These are phyloP conservation scores for Neomicropteryx cornuta DNA, from an alignment of 1,140 invertebrate genomes.

Conservation along the genomic window DNA sequence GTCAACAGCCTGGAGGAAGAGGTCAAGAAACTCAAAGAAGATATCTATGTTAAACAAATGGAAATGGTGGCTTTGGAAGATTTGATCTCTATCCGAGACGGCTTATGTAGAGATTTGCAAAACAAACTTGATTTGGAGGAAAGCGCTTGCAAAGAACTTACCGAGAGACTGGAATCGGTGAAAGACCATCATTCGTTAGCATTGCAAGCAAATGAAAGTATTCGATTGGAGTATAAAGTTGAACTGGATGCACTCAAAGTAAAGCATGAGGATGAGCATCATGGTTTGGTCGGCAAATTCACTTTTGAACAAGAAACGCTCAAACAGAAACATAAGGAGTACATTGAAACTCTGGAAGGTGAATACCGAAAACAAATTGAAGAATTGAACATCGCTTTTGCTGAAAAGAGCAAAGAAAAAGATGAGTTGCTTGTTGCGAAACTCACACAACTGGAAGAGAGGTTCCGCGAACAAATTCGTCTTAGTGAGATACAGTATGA, in stretches of 20 bases:
- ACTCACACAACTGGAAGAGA: conserved; percentile 33
- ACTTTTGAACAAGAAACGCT: conserved; percentile 28
- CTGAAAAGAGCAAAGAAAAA: conserved; percentile 22
- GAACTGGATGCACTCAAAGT: conserved; percentile 31
- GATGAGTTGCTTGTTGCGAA: conserved; percentile 33
- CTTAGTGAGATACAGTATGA: conserved; percentile 38
- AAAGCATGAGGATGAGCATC: conserved; percentile 35
- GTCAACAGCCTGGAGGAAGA: neutral
- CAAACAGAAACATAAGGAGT: conserved; percentile 23
- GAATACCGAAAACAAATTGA: conserved; percentile 26
- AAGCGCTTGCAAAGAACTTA: conserved; percentile 27
- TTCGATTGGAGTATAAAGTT: conserved; percentile 32
- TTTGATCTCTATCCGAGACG: conserved; percentile 31
- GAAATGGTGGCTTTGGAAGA: conserved; percentile 30
- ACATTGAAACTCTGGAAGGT: conserved; percentile 23
- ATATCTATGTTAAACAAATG: conserved; percentile 28
- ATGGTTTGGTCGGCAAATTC: conserved; percentile 23
- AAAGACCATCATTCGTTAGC: conserved; percentile 36
- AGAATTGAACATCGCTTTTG: conserved; percentile 24
- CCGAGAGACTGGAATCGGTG: conserved; percentile 33
- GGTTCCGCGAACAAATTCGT: conserved; percentile 29
- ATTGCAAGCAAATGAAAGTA: conserved; percentile 37
- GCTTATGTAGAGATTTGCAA: conserved; percentile 31
- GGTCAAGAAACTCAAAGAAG: conserved; percentile 23
- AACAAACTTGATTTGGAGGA: conserved; percentile 28